Percentiles rank a stretch among this genome's conserved stretches.
Conservation (phyloP, 2,797 vertebrate genomes). For the Cirrhinus molitorella region DNA sequence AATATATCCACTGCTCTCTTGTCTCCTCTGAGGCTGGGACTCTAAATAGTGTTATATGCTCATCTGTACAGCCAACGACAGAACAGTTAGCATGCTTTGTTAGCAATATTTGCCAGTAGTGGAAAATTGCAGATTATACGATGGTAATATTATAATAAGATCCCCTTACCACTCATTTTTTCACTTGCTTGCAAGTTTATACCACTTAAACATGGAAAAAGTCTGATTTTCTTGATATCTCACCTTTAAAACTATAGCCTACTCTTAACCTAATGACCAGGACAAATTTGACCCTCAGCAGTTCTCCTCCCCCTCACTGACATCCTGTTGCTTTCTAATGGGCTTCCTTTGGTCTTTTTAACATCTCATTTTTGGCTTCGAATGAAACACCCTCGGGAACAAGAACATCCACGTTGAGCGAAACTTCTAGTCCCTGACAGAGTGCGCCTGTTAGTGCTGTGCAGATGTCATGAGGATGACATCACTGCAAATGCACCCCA, state of each 20-base stretch:
- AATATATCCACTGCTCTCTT: too few species aligned
- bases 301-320: neutral
- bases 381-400: slow-evolving; percentile 7
- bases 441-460: slow-evolving; percentile 71
- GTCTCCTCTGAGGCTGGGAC: too few species aligned
- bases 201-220: too few species aligned
- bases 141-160: too few species aligned
- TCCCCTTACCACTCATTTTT: too few species aligned
- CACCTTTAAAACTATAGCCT: neutral
- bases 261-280: neutral
- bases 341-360: slow-evolving; percentile 34
- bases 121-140: too few species aligned
- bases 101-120: too few species aligned
- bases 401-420: slow-evolving; percentile 30
- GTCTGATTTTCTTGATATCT: too few species aligned
- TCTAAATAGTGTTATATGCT: too few species aligned
- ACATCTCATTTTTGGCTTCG: slow-evolving; percentile 37
- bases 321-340: slow-evolving; percentile 17
- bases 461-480: slow-evolving; percentile 78
- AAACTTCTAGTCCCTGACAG: slow-evolving; percentile 63
- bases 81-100: too few species aligned
- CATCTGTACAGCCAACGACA: too few species aligned
- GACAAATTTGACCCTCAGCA: slow-evolving; percentile 14
- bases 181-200: too few species aligned
- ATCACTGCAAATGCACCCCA: slow-evolving; percentile 75